Evolutionary conservation across 1,140 invertebrate species (phyloP), one percentile per base, ranked within the genome.

Genomic region (Bursaphelenchus mucronatus): DNA sequence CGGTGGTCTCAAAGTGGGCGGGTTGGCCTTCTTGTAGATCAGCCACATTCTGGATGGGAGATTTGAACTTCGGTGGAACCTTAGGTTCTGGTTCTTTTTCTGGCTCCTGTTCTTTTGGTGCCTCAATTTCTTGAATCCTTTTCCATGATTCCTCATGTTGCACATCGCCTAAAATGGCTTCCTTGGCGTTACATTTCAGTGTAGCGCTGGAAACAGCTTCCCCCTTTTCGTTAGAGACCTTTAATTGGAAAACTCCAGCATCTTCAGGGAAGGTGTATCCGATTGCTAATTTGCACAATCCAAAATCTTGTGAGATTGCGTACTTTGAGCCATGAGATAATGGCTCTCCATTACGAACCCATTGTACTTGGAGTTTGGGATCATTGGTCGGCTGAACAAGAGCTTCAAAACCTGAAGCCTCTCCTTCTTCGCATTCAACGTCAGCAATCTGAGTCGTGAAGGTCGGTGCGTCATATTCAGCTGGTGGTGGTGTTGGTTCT

Each of bases 191-290:
- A 30, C 78, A 81, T 55, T 69, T 69, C 8, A 70, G 45, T 13
- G 88, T 90, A 81, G 91, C 92, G 2, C 89, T 92, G 74, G 93
- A 93, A 49, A 92, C 89, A 68, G 91, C 91, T 86, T 94, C 90
- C 57, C 93, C 94, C 72, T 90, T 86, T 63, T 88, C 83, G 82
- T 96, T 96, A 8, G 88, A 92, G 44, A 92, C 92, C 66, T 89
- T 90, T 83, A 91, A 92, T 86, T 93, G 92, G 82, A 95, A 96
- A 15, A 90, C 92, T 65, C 91, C 64, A 47, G 89, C 89, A 83
- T 96, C 93, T 85, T 96, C 93, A 52, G 90, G 86, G 81, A 92
- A 95, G 0, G 90, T 88, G 82, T 94, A 95, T 6, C 95, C 84
- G 74, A 97, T 89, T 82, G 95, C 92, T 62, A 97, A 85, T 51